phyloP scores from a whole-genome alignment of 2,797 vertebrate genomes.

The Crenichthys baileyi region DNA sequence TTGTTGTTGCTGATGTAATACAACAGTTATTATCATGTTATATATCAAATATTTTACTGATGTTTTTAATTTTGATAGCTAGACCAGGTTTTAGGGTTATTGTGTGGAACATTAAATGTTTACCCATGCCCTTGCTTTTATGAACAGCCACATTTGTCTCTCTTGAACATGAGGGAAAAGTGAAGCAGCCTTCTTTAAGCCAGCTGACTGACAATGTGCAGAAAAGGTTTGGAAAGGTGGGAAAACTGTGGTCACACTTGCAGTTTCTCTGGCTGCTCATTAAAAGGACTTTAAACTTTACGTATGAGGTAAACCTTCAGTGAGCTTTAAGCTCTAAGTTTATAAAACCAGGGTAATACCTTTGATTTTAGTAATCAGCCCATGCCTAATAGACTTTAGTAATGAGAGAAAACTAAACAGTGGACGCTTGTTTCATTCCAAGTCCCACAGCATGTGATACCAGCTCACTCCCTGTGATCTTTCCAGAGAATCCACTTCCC shows the following conservation, averaged over 20 bases:
- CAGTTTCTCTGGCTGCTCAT: background rate
- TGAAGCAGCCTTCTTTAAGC: background rate
- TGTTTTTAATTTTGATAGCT: background rate
- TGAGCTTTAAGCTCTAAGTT: background rate
- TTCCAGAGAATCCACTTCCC: slow-evolving; percentile 56
- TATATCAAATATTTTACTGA: background rate
- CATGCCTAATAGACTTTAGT: slow-evolving; percentile 16
- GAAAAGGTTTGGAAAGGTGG: background rate
- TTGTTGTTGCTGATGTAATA: background rate
- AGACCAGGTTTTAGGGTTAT: background rate
- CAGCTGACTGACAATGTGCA: background rate
- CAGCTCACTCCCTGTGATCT: slow-evolving; percentile 53
- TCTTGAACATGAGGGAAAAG: background rate
- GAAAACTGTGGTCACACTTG: background rate
- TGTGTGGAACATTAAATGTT: background rate
- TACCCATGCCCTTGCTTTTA: background rate
- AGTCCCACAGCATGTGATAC: slow-evolving; percentile 46
- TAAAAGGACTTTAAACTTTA: background rate
- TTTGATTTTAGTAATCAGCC: background rate
- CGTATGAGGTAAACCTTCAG: background rate
- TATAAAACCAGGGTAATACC: background rate
- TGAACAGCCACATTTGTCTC: background rate
- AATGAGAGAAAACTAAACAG: background rate
- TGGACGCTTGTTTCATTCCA: slow-evolving; percentile 25
- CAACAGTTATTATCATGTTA: background rate